Percentiles rank a stretch among this genome's conserved stretches.
phyloP scores from a whole-genome alignment of 2,797 vertebrate genomes.

The Smutsia gigantea region DNA sequence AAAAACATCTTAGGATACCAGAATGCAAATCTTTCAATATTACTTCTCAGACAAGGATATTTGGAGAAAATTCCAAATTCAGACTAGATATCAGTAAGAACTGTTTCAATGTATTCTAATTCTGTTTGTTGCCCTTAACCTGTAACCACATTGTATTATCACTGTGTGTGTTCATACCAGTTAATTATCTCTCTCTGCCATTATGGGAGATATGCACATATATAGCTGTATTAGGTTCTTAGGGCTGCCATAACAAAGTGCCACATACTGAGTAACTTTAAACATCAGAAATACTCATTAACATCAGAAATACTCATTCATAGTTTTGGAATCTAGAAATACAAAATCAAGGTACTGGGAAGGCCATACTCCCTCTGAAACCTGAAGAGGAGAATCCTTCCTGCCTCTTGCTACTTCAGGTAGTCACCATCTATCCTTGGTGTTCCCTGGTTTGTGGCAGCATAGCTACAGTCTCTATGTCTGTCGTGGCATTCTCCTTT shows the following conservation, averaged over 20 bases:
- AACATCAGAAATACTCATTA: background rate
- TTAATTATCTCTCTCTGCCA: background rate
- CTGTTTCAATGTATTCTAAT: background rate
- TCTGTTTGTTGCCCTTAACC: background rate
- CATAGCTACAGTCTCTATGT: background rate
- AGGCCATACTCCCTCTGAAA: background rate
- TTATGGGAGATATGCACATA: background rate
- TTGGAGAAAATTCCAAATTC: background rate
- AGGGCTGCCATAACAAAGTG: background rate
- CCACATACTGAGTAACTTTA: background rate
- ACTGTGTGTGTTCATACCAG: background rate
- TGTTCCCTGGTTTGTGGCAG: background rate
- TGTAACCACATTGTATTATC: background rate
- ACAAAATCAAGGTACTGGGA: background rate
- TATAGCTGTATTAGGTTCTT: background rate
- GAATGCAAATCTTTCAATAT: background rate
- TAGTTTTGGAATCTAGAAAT: background rate
- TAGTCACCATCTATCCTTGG: background rate
- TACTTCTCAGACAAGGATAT: background rate
- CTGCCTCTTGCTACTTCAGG: background rate
- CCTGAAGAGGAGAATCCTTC: background rate
- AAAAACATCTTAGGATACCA: background rate
- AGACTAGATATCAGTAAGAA: background rate
- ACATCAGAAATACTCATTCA: background rate
- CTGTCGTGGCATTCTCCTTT: background rate